Conservation (phyloP, 2,888 invertebrate genomes). For the Anagyrus pseudococci region DNA sequence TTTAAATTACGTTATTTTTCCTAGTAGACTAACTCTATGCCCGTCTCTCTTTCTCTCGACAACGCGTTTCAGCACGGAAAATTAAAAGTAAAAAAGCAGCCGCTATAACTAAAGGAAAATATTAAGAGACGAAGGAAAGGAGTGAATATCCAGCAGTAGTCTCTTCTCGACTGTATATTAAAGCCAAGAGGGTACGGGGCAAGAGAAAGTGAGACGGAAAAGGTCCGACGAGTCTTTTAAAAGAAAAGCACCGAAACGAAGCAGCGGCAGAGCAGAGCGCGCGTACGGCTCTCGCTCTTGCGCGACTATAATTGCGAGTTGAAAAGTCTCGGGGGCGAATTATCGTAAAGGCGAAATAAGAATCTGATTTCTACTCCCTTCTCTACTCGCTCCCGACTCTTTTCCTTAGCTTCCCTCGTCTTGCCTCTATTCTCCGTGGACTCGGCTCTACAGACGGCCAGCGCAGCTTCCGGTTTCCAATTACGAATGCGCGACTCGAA, state of each 20-base stretch:
- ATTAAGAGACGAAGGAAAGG: conserved; percentile 22
- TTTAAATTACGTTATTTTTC: conserved; percentile 6
- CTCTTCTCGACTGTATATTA: conserved; percentile 10
- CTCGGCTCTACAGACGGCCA: not conserved
- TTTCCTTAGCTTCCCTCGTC: no score
- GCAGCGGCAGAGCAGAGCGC: no score
- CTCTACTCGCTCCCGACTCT: not conserved
- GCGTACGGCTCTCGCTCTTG: no score
- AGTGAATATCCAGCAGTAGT: conserved; percentile 12
- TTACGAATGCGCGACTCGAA: conserved; percentile 31
- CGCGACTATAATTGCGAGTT: conserved; percentile 34
- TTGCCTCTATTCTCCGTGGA: not conserved
- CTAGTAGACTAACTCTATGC: not conserved
- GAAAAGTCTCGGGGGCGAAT: conserved; percentile 35
- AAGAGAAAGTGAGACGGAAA: not conserved
- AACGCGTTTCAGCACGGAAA: no score
- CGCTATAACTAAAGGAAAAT: conserved; percentile 7
- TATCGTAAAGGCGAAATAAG: conserved; percentile 37
- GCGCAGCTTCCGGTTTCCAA: conserved; percentile 37
- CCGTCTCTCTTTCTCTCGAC: no score
- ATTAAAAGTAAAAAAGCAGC: not conserved
- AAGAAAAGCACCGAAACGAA: conserved; percentile 36
- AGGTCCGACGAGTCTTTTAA: no score
- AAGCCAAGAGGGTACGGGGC: not conserved
- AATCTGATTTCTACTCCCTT: conserved; percentile 27